phyloP scores from a whole-genome alignment of 2,888 invertebrate genomes.

The Stenichneumon culpator region DNA sequence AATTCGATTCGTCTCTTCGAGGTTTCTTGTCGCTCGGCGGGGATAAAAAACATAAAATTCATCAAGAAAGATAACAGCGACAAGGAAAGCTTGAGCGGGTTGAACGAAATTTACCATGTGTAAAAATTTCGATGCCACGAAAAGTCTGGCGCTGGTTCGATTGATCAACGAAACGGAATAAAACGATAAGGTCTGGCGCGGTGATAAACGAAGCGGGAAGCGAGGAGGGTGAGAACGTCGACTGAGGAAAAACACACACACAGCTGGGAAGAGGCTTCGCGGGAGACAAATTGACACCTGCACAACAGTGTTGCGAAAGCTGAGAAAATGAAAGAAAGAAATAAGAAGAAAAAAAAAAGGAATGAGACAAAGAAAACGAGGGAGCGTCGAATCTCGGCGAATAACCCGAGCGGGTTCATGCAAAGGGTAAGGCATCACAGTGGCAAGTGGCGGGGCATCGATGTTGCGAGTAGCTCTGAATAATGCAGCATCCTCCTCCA shows the following conservation, averaged over 20 bases:
- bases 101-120: background rate
- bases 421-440: constrained; percentile 57
- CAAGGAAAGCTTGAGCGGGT: background rate
- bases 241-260: constrained; percentile 15
- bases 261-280: constrained; percentile 18
- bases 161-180: constrained; percentile 22
- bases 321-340: constrained; percentile 45
- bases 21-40: background rate
- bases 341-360: constrained; percentile 41
- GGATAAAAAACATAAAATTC: no score
- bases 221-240: constrained; percentile 24
- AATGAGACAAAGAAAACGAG: constrained; percentile 62
- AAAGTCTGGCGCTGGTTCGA: constrained; percentile 26
- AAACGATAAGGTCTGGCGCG: constrained; percentile 30
- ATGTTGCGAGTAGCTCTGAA: constrained; percentile 67
- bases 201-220: constrained; percentile 48
- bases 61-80: background rate
- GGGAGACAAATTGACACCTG: constrained; percentile 80
- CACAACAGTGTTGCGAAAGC: constrained; percentile 66
- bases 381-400: constrained; percentile 68
- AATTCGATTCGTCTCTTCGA: background rate
- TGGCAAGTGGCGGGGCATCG: constrained; percentile 55
- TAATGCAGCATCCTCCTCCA: constrained; percentile 62
- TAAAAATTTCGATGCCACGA: background rate
- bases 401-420: constrained; percentile 56